Conservation (phyloP, 2,113 vertebrate genomes). For the Forbesichthys papilliferus region DNA sequence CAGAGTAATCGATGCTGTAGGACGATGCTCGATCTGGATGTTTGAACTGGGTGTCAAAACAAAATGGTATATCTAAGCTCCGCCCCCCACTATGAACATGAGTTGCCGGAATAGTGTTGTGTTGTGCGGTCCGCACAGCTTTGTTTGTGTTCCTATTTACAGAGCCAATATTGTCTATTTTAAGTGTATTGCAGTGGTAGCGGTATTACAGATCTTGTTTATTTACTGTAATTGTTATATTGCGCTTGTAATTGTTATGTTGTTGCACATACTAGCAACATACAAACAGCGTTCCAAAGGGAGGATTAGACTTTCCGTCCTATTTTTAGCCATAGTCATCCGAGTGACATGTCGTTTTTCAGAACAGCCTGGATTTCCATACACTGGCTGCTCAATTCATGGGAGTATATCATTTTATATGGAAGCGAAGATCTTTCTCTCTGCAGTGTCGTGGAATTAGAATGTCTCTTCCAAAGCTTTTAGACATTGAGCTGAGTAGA, state of each 20-base stretch:
- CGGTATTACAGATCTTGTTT: too few species aligned
- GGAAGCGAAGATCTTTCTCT: neutral
- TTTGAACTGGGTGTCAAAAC: too few species aligned
- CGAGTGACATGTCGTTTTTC: neutral
- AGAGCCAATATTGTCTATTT: too few species aligned
- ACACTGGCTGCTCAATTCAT: conserved; percentile 9
- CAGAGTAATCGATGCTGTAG: neutral
- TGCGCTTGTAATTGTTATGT: neutral
- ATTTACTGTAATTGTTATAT: neutral
- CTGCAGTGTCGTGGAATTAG: neutral
- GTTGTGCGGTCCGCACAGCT: too few species aligned
- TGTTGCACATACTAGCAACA: neutral
- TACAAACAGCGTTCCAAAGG: neutral
- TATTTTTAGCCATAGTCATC: neutral
- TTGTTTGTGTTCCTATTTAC: too few species aligned
- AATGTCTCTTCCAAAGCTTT: conserved; percentile 7
- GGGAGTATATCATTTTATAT: conserved; percentile 18
- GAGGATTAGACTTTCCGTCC: neutral
- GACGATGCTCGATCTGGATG: too few species aligned
- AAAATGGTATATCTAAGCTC: too few species aligned
- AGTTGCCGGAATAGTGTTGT: too few species aligned
- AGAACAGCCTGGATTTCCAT: neutral
- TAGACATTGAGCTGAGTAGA: conserved; percentile 3
- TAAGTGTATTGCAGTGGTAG: too few species aligned
- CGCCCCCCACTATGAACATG: too few species aligned